Evolutionary conservation across 2,113 vertebrate species (phyloP).

Genomic region (Poeciliopsis prolifica): DNA sequence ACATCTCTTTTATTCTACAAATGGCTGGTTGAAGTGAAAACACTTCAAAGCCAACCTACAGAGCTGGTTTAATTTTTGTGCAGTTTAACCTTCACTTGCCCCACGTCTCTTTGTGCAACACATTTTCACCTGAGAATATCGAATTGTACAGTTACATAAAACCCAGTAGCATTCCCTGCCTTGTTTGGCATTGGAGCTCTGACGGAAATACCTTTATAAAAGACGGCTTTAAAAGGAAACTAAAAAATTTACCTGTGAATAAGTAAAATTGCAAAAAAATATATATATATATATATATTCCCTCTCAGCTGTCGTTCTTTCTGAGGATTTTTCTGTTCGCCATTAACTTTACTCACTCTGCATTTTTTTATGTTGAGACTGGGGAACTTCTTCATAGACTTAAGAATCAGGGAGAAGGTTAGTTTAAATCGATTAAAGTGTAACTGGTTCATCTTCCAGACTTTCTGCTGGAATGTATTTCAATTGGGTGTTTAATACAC

Average conservation of each 20-base stretch:
- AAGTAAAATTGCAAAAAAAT: not conserved
- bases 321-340: not conserved
- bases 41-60: conserved; percentile 28
- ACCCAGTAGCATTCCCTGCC: not conserved
- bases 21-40: conserved; percentile 22
- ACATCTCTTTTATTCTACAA: conserved; percentile 48
- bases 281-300: no score
- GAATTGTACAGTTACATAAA: not conserved
- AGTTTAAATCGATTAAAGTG: not conserved
- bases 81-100: conserved; percentile 31
- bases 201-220: not conserved
- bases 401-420: not conserved
- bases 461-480: not conserved
- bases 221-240: not conserved
- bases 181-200: not conserved
- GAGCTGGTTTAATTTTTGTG: conserved; percentile 7
- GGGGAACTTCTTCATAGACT: not conserved
- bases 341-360: not conserved
- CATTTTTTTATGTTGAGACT: not conserved
- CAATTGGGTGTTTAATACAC: no score
- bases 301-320: not conserved
- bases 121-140: not conserved
- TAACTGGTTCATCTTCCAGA: not conserved
- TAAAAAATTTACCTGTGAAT: not conserved
- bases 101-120: conserved; percentile 3